Percentiles rank a stretch among this genome's conserved stretches.
These are phyloP conservation scores for Rhinolophus sinicus DNA, from an alignment of 2,113 vertebrate species.

Conservation along the genomic window DNA sequence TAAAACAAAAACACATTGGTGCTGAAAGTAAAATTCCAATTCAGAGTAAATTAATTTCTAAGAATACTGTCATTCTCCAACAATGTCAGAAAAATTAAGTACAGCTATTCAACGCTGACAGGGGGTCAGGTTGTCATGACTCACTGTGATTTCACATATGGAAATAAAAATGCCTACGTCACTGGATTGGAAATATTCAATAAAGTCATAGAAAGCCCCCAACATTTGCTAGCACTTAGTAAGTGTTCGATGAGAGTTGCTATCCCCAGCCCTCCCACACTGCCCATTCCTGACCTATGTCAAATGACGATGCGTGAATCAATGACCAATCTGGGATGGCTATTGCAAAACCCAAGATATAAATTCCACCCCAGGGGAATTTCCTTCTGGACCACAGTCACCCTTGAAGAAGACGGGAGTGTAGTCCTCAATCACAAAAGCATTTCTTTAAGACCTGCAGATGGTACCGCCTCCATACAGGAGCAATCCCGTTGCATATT, in stretches of 20 bases:
- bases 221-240: background rate
- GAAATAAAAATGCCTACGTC: background rate
- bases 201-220: slow-evolving; percentile 32
- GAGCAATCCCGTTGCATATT: background rate
- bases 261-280: background rate
- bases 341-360: background rate
- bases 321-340: background rate
- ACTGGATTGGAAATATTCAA: background rate
- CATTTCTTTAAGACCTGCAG: slow-evolving; percentile 10
- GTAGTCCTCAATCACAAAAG: background rate
- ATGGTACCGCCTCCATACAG: background rate
- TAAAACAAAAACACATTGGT: background rate
- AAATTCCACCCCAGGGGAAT: background rate
- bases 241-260: background rate
- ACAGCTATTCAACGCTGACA: background rate
- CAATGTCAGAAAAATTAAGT: background rate
- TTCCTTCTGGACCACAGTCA: background rate
- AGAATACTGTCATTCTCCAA: slow-evolving; percentile 12
- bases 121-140: background rate
- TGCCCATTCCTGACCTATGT: background rate
- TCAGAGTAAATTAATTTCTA: slow-evolving; percentile 54
- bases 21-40: slow-evolving; percentile 50
- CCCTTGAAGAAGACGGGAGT: background rate
- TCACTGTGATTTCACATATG: slow-evolving; percentile 37
- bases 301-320: background rate